Base-by-base conservation (phyloP, 2,888 invertebrate genomes). In the Enchytraeus crypticus region DNA sequence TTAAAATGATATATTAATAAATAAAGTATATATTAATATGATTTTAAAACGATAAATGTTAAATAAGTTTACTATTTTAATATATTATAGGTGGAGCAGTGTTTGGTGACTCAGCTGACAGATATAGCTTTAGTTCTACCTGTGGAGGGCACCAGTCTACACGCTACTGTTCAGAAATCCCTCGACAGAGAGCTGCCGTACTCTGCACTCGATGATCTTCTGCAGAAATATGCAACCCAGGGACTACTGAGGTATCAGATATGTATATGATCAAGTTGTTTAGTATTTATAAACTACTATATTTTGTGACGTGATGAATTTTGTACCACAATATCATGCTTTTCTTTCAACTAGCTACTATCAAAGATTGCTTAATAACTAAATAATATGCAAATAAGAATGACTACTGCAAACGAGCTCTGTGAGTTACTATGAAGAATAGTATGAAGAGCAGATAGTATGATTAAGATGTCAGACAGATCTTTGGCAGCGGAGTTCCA, bases 201-300 rank as follows among this genome's bases (percentile, higher is more conserved):
- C 66, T 81, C 84, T 53, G 82, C 85, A 67, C 83, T 90, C 8
- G 85, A 86, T 69, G 87, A 87, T 76, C 82, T 89, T 53, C 77
- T 90, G 3, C 85, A 87, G 70, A 89, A 89, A 77, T 85, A 90
- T 75, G 85, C 88, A 1, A 84, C 85, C n/a, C 89, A 89, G 74
- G 85, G 86, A 73, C 77, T 87, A 57, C 85, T 88, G 63, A 84
- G 38, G 38, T 38, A 26, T n/a, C n/a, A n/a, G n/a, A n/a, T n/a
- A n/a, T n/a, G n/a, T n/a, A n/a, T n/a, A n/a, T n/a, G n/a, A n/a
- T n/a, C n/a, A n/a, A n/a, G n/a, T n/a, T n/a, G n/a, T n/a, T n/a
- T n/a, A n/a, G n/a, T n/a, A n/a, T n/a, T n/a, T n/a, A n/a, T n/a
- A n/a, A n/a, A n/a, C n/a, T n/a, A n/a, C n/a, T n/a, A n/a, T n/a